These are phyloP conservation scores for Scaptodrosophila latifasciaeformis DNA, from an alignment of 2,888 invertebrate genomes.

Conservation along the genomic window DNA sequence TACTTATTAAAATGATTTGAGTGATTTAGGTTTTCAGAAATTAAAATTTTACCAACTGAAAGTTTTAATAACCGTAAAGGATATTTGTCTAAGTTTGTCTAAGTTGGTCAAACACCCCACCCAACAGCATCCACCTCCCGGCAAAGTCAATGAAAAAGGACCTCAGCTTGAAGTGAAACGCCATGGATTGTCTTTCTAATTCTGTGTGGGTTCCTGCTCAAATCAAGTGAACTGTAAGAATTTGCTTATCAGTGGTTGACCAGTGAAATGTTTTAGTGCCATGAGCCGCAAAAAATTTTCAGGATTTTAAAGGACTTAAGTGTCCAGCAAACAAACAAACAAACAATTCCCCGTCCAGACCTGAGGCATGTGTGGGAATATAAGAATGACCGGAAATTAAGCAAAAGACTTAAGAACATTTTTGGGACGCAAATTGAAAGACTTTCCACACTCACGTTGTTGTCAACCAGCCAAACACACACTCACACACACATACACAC, in stretches of 20 bases:
- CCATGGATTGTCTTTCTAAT: neutral
- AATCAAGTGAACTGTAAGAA: conserved; percentile 58
- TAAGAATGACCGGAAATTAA: conserved; percentile 68
- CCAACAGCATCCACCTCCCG: too few relatives aligned
- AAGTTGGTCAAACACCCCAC: too few relatives aligned
- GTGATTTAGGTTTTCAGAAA: conserved; percentile 65
- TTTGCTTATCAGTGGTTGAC: conserved; percentile 68
- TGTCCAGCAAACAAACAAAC: too few relatives aligned
- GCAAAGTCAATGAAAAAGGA: too few relatives aligned
- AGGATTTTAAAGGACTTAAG: conserved; percentile 61
- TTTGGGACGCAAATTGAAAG: conserved; percentile 31
- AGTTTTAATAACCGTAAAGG: conserved; percentile 63
- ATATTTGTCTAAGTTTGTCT: conserved; percentile 46
- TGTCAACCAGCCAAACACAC: too few relatives aligned
- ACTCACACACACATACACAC: too few relatives aligned
- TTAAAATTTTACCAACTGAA: conserved; percentile 51
- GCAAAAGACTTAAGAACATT: conserved; percentile 68
- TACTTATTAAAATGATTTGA: conserved; percentile 70
- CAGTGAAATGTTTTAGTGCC: conserved; percentile 51
- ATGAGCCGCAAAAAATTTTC: conserved; percentile 51
- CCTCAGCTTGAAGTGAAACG: too few relatives aligned
- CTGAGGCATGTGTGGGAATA: conserved; percentile 27
- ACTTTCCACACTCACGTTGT: too few relatives aligned
- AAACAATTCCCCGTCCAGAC: too few relatives aligned
- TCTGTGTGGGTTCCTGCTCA: conserved; percentile 27